These are phyloP conservation scores for Macroramphosus scolopax DNA, from an alignment of 2,797 vertebrate species.

Conservation along the genomic window DNA sequence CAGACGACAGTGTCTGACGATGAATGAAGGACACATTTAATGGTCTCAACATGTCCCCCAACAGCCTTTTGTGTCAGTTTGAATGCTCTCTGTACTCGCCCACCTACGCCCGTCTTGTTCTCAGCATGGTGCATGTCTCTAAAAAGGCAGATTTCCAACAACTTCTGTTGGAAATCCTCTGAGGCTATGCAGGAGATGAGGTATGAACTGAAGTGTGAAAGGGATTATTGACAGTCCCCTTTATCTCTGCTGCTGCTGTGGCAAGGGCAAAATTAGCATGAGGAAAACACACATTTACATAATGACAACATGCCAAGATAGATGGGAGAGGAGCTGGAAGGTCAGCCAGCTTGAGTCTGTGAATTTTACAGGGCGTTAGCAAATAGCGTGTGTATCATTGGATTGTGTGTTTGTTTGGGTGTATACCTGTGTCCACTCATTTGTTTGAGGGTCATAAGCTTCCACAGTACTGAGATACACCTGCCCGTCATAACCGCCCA, in stretches of 20 bases:
- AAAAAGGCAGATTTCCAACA: conserved; percentile 40
- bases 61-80: conserved; percentile 26
- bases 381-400: not conserved
- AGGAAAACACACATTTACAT: conserved; percentile 49
- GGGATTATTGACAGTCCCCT: conserved; percentile 21
- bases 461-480: conserved; percentile 95
- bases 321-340: conserved; percentile 9
- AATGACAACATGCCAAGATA: conserved; percentile 23
- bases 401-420: conserved; percentile 2
- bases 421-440: conserved; percentile 95
- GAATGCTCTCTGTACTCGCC: conserved; percentile 10
- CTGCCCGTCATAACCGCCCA: conserved; percentile 96
- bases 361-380: not conserved
- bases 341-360: conserved; percentile 24
- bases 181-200: conserved; percentile 30
- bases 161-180: conserved; percentile 36
- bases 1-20: conserved; percentile 32
- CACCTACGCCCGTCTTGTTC: conserved; percentile 35
- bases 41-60: conserved; percentile 31
- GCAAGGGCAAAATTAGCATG: conserved; percentile 48
- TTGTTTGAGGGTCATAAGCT: conserved; percentile 95
- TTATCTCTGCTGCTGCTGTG: conserved; percentile 10
- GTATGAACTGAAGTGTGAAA: conserved; percentile 25
- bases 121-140: conserved; percentile 35
- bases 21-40: conserved; percentile 37